Conservation (phyloP, 2,888 invertebrate genomes). For the Sepioteuthis lessoniana region DNA sequence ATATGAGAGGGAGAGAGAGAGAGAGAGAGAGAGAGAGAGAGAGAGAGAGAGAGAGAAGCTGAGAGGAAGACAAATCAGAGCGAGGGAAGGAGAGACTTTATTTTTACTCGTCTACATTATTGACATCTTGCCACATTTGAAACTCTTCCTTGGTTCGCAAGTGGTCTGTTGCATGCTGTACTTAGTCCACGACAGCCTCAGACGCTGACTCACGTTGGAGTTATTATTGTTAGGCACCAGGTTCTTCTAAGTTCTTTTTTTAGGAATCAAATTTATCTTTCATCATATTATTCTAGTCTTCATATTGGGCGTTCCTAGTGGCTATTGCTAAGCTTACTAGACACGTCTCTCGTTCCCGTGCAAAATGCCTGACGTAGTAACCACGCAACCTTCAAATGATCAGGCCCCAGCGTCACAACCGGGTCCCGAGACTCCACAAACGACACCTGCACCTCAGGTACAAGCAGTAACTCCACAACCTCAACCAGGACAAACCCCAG, state of each 20-base stretch:
- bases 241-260: neutral
- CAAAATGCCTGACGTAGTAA: neutral
- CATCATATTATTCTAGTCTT: neutral
- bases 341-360: neutral
- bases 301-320: neutral
- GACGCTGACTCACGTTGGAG: neutral
- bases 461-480: constrained; percentile 48
- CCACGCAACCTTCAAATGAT: neutral
- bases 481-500: constrained; percentile 43
- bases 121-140: constrained; percentile 33
- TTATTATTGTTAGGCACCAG: neutral
- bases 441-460: neutral
- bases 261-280: too few species aligned
- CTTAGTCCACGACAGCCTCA: neutral
- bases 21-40: too few species aligned
- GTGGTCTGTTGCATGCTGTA: neutral
- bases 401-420: neutral
- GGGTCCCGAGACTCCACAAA: neutral
- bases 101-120: neutral
- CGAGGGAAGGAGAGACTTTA: neutral
- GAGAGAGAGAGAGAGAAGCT: neutral
- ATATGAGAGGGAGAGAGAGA: neutral
- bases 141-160: neutral
- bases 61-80: neutral
- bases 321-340: neutral